Conservation (phyloP, 2,113 vertebrate genomes). For the Sapayoa aenigma region DNA sequence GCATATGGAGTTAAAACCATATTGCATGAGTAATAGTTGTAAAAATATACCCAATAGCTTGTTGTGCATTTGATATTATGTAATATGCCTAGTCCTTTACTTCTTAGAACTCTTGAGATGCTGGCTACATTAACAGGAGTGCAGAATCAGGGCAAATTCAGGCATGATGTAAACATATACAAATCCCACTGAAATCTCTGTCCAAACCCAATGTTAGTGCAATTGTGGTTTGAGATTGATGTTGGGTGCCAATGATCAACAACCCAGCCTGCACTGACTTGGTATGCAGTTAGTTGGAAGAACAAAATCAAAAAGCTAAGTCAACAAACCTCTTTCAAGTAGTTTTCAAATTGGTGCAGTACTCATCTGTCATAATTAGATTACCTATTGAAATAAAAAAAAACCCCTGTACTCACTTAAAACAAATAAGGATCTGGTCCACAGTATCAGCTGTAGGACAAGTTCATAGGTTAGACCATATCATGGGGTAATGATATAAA, state of each 20-base stretch:
- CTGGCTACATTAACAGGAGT: background rate
- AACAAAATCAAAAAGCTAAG: background rate
- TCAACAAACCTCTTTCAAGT: background rate
- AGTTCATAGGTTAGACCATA: slow-evolving; percentile 50
- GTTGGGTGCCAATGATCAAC: background rate
- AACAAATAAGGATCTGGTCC: background rate
- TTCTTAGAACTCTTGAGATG: background rate
- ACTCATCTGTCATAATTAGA: slow-evolving; percentile 1
- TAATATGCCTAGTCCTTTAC: background rate
- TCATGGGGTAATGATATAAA: slow-evolving; percentile 1
- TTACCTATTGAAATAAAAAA: slow-evolving; percentile 13
- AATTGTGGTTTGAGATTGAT: background rate
- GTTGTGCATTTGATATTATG: background rate
- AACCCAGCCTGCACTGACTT: background rate
- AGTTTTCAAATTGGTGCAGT: background rate
- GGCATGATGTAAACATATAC: background rate
- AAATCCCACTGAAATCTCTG: background rate
- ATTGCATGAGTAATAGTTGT: background rate
- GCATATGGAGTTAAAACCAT: background rate
- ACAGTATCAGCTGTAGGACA: background rate
- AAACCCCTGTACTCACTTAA: background rate
- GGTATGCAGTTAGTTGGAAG: background rate
- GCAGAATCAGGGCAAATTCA: background rate
- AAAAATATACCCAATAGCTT: background rate
- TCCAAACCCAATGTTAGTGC: background rate